These are phyloP conservation scores for Aproaerema taeniolella DNA, from an alignment of 2,888 invertebrate genomes.

Conservation along the genomic window DNA sequence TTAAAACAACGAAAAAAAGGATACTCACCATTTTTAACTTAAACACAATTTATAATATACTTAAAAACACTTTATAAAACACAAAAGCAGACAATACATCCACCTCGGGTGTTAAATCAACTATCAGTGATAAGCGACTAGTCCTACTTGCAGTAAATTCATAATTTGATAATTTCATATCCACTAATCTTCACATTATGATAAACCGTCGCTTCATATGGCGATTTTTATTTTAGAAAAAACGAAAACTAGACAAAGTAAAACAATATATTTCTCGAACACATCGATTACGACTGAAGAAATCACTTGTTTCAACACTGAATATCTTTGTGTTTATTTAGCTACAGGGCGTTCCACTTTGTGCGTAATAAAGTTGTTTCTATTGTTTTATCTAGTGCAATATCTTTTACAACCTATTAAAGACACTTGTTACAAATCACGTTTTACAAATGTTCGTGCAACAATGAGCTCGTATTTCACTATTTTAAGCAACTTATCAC, in stretches of 20 bases:
- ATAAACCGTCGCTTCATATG: background rate
- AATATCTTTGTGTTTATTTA: slow-evolving; percentile 2
- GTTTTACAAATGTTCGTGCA: no score
- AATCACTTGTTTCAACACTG: slow-evolving; percentile 5
- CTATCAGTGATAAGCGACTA: slow-evolving; percentile 36
- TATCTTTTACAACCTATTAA: no score
- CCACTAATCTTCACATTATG: slow-evolving; percentile 38
- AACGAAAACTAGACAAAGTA: background rate
- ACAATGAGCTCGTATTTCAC: no score
- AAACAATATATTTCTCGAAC: slow-evolving; percentile 1
- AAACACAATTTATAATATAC: no score
- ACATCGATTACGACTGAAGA: slow-evolving; percentile 5
- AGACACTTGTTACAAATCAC: no score
- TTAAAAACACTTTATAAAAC: slow-evolving; percentile 1
- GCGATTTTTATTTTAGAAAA: background rate
- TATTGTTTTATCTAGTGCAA: no score
- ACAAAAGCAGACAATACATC: slow-evolving; percentile 20
- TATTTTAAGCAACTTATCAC: no score
- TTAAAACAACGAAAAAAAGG: no score
- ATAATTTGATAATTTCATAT: slow-evolving; percentile 46
- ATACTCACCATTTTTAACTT: no score
- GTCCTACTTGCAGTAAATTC: slow-evolving; percentile 26
- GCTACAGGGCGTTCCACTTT: slow-evolving; percentile 5
- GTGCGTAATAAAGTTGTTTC: slow-evolving; percentile 4
- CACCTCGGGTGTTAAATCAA: slow-evolving; percentile 45